Percentiles rank a stretch among this genome's conserved stretches.
These are phyloP conservation scores for Zoanthus solanderi DNA, from an alignment of 92 coral and sea anemone genomes.

Conservation along the genomic window DNA sequence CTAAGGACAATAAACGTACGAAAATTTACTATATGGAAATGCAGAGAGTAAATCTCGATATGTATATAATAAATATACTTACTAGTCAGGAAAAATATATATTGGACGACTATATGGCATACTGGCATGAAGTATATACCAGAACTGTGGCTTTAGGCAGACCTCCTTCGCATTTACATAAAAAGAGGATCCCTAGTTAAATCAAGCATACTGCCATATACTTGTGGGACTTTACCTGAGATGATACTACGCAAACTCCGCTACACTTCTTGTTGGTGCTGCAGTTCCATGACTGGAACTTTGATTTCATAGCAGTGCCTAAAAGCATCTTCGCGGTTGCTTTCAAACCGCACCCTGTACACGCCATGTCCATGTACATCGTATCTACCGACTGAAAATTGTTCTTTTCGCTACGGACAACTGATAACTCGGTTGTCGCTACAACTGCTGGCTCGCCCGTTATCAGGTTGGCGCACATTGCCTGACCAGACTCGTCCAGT, in stretches of 20 bases:
- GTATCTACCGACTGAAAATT: constrained; percentile 58
- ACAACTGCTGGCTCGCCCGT: constrained; percentile 69
- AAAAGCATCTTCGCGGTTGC: constrained; percentile 69
- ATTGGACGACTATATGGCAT: no score
- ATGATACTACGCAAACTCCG: constrained; percentile 77
- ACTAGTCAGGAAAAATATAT: no score
- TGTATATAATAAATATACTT: no score
- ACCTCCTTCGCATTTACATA: no score
- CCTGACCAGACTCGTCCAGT: constrained; percentile 66
- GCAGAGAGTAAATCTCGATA: no score
- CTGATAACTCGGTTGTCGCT: constrained; percentile 62
- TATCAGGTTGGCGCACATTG: constrained; percentile 77
- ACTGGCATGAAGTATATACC: no score
- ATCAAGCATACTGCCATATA: no score
- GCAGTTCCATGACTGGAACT: constrained; percentile 76
- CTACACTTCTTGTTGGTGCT: constrained; percentile 62
- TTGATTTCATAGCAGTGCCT: constrained; percentile 61
- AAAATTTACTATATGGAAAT: no score
- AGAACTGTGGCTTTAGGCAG: no score
- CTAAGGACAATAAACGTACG: no score
- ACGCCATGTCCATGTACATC: constrained; percentile 61
- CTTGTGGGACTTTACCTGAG: constrained; percentile 57
- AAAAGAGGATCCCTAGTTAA: no score
- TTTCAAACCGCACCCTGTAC: constrained; percentile 58
- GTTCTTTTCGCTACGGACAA: constrained; percentile 68